phyloP scores from a whole-genome alignment of 2,113 vertebrate genomes.

The Pipa parva region DNA sequence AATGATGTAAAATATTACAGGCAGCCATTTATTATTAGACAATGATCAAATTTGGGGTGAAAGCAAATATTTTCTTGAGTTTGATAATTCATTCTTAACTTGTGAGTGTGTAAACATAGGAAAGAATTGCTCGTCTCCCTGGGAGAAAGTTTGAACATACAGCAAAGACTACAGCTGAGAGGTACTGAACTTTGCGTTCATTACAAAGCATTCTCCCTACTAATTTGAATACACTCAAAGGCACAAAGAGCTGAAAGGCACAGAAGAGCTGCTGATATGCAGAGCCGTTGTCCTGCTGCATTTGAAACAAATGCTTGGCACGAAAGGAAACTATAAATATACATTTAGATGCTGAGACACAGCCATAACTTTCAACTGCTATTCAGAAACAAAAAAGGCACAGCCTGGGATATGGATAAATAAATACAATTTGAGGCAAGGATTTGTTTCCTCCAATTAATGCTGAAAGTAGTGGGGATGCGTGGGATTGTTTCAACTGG shows the following conservation, averaged over 20 bases:
- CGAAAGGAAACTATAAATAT: slow-evolving; percentile 33
- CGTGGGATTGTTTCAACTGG: slow-evolving; percentile 25
- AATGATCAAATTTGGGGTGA: background rate
- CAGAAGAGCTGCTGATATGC: slow-evolving; percentile 28
- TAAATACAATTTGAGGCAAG: slow-evolving; percentile 30
- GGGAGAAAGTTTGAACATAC: background rate
- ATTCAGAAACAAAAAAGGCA: slow-evolving; percentile 33
- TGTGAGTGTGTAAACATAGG: background rate
- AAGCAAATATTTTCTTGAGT: background rate
- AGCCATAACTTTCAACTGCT: slow-evolving; percentile 31
- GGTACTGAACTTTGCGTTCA: slow-evolving; percentile 14
- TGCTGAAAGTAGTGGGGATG: slow-evolving; percentile 16
- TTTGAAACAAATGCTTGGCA: slow-evolving; percentile 18
- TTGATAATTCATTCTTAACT: background rate
- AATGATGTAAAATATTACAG: too few species aligned
- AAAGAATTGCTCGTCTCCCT: background rate
- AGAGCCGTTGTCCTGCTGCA: slow-evolving; percentile 17
- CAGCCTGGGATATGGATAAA: slow-evolving; percentile 32
- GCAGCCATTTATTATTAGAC: too few species aligned
- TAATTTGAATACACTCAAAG: slow-evolving; percentile 25
- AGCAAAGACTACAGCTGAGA: background rate
- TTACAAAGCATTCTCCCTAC: slow-evolving; percentile 19
- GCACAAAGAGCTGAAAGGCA: slow-evolving; percentile 37
- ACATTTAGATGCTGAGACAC: slow-evolving; percentile 30
- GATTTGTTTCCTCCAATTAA: slow-evolving; percentile 37